A percentile compares a stretch with the other conserved stretches of the same genome.
Evolutionary conservation across 2,113 vertebrate species (phyloP).

Genomic region (Salvator merianae): DNA sequence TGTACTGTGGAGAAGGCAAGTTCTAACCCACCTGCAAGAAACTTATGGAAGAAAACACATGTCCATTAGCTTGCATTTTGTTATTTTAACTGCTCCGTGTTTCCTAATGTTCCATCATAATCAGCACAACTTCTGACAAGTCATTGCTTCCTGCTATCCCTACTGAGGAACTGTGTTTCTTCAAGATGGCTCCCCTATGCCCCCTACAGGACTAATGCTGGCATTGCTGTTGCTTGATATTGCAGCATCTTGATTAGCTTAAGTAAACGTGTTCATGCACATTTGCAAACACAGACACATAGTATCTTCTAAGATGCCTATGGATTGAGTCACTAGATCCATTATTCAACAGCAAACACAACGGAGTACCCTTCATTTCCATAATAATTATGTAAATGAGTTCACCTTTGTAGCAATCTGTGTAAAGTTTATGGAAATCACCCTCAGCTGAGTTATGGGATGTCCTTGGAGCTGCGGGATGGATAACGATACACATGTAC

Average conservation of each 20-base stretch:
- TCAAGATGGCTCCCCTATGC: not conserved
- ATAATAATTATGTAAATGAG: slow-evolving; percentile 17
- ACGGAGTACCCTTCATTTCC: slow-evolving; percentile 2
- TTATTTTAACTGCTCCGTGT: not conserved
- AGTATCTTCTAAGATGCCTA: not conserved
- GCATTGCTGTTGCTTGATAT: not conserved
- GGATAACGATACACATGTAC: not conserved
- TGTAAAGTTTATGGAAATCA: slow-evolving; percentile 16
- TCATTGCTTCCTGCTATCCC: not conserved
- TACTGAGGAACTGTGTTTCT: not conserved
- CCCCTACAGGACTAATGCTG: not conserved
- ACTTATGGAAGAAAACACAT: not conserved
- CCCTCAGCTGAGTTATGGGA: not conserved
- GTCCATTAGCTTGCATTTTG: not conserved
- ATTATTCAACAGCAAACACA: slow-evolving; percentile 17
- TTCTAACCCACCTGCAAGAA: not conserved
- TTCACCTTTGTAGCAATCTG: slow-evolving; percentile 25
- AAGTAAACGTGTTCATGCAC: not conserved
- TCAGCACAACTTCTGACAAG: not conserved
- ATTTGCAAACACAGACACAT: not conserved
- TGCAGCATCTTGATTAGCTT: slow-evolving; percentile 4
- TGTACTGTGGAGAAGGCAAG: too few species aligned
- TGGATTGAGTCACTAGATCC: not conserved
- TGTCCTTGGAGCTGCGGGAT: slow-evolving; percentile 10
- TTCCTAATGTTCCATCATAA: not conserved